These are phyloP conservation scores for Brachypodius melanocephalos DNA, from an alignment of 2,113 vertebrate species.

Conservation along the genomic window DNA sequence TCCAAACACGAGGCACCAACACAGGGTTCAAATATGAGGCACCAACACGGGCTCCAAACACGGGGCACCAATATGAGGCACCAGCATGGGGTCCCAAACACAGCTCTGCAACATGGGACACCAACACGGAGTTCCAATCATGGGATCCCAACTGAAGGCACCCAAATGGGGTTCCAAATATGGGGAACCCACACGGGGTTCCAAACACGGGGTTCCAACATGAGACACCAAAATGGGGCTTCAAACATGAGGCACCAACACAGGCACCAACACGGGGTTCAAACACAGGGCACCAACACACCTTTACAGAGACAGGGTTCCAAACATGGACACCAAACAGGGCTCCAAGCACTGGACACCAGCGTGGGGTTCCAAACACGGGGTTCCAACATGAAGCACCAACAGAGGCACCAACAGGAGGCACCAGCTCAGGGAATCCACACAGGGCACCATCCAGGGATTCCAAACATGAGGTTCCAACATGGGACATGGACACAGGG, in stretches of 20 bases:
- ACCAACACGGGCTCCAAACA: too few relatives aligned
- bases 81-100: background rate
- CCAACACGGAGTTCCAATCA: background rate
- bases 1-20: too few relatives aligned
- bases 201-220: background rate
- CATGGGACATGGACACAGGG: background rate
- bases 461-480: background rate
- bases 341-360: background rate
- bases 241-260: background rate
- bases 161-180: background rate
- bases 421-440: background rate
- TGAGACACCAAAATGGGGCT: fast-evolving
- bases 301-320: background rate
- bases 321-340: too few relatives aligned
- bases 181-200: fast-evolving
- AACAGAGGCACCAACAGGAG: background rate
- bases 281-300: background rate
- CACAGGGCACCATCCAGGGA: background rate
- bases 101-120: background rate
- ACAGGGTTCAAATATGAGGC: background rate
- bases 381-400: background rate
- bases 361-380: background rate
- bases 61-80: too few relatives aligned
- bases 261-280: background rate
- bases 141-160: background rate